These are phyloP conservation scores for Cydia amplana DNA, from an alignment of 1,140 invertebrate species.

Conservation along the genomic window DNA sequence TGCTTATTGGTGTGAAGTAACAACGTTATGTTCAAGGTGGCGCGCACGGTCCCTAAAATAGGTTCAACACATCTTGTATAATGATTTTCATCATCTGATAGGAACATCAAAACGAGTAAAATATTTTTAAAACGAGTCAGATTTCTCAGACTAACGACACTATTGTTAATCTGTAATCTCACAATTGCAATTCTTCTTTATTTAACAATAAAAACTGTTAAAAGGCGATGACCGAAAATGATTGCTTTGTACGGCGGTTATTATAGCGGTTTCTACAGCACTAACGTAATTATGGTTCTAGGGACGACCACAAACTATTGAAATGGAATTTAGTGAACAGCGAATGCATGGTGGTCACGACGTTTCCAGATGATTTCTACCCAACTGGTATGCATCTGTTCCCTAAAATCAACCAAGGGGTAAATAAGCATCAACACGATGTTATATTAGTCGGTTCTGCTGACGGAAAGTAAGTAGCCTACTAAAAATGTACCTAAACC, in stretches of 20 bases:
- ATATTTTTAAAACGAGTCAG: too few species aligned
- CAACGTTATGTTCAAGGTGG: too few species aligned
- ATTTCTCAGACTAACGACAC: too few species aligned
- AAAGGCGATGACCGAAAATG: neutral
- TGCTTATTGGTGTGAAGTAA: too few species aligned
- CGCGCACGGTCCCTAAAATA: too few species aligned
- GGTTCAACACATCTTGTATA: too few species aligned
- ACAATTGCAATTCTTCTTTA: too few species aligned
- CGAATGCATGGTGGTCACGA: conserved; percentile 87
- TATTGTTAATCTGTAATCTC: too few species aligned
- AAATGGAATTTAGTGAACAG: conserved; percentile 92
- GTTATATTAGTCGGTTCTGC: conserved; percentile 92
- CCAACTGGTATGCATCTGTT: conserved; percentile 94
- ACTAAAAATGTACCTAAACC: neutral
- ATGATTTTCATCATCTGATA: too few species aligned
- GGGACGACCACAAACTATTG: conserved; percentile 94
- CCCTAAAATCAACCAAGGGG: conserved; percentile 79
- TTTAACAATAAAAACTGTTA: neutral
- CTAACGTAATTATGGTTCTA: conserved; percentile 55
- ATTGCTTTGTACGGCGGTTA: neutral
- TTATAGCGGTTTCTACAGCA: neutral
- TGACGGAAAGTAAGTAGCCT: conserved; percentile 86
- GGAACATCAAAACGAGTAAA: too few species aligned
- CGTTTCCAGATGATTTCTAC: conserved; percentile 90
- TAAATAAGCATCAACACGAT: conserved; percentile 87